Base-by-base conservation (phyloP, 2,888 invertebrate species). In the Amblyteles armatorius region DNA sequence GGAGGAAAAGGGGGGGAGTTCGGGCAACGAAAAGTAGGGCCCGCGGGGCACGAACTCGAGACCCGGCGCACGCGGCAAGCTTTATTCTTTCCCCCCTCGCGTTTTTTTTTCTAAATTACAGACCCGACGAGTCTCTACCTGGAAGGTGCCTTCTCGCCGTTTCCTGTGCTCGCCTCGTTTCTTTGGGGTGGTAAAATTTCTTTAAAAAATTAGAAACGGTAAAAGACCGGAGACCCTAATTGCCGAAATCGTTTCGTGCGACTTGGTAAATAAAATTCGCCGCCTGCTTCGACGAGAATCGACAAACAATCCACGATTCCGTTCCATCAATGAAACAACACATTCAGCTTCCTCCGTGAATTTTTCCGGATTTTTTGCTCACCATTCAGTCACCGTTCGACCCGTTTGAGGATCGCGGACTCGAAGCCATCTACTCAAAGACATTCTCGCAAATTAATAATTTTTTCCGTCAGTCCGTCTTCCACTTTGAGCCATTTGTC, bases 61-160 rank as follows among this genome's bases (percentile, higher is more conserved):
- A 79, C 44, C 60, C 36, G 50, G 63, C 69, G 63, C 52, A 60
- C 79, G 26, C 50, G 52, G 36, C n/a, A 77, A 72, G 57, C 79
- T 79, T 81, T 80, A 84, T 84, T 84, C 84, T 81, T 60, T 52
- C 7, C 29, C 26, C 19, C 13, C 52, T 77, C 33, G 36, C 16
- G 26, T 57, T 72, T 78, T 78, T 79, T 83, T 71, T 71, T 78
- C 83, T 72, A 87, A 87, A 86, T 86, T 87, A 77, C 82, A 85
- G 83, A 63, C 80, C 73, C 33, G 52, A 36, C 69, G 36, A 67
- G 50, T 68, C 48, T 68, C 69, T 87, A 86, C 87, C 84, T 87
- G 87, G 84, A 87, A 80, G 83, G 48, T 72, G 65, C 77, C 68
- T 57, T 76, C 65, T 83, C 76, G 79, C 72, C 68, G 73, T 71